Percentiles rank a stretch among this genome's conserved stretches.
phyloP scores from a whole-genome alignment of 1,140 invertebrate species.

The Proctacanthus coquilletti region DNA sequence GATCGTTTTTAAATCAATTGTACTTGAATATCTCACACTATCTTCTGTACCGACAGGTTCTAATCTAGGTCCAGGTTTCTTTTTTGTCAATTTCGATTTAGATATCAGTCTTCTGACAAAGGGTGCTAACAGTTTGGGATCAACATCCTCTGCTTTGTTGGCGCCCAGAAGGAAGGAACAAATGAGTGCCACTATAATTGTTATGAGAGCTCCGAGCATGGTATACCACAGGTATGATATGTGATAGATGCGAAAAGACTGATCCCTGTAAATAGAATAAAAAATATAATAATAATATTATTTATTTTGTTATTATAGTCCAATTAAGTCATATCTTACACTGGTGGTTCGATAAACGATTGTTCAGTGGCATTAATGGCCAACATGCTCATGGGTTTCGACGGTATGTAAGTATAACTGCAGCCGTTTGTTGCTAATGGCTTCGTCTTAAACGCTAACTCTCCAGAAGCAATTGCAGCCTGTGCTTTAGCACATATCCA shows the following conservation, averaged over 20 bases:
- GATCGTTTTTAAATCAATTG: too few species aligned
- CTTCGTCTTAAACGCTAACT: constrained; percentile 43
- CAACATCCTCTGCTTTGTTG: constrained; percentile 36
- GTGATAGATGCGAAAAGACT: constrained; percentile 27
- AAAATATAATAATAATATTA: constrained; percentile 2
- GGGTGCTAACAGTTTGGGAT: constrained; percentile 47
- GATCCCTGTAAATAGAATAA: neutral
- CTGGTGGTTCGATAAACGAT: constrained; percentile 1
- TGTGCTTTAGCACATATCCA: constrained; percentile 74
- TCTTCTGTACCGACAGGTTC: too few species aligned
- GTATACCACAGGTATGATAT: constrained; percentile 54
- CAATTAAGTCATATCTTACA: constrained; percentile 12
- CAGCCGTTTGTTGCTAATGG: constrained; percentile 55
- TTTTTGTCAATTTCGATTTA: too few species aligned
- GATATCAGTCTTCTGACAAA: constrained; percentile 46
- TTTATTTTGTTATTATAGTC: constrained; percentile 11
- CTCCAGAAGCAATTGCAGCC: constrained; percentile 44
- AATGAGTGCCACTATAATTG: constrained; percentile 44
- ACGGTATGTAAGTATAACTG: constrained; percentile 35
- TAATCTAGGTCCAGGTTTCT: too few species aligned
- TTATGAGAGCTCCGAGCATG: constrained; percentile 41
- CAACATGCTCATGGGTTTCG: constrained; percentile 9
- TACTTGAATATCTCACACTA: too few species aligned
- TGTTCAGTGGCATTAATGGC: constrained; percentile 8
- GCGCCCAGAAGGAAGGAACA: constrained; percentile 37